These are phyloP conservation scores for Eristalinus aeneus DNA, from an alignment of 2,888 invertebrate species.

Conservation along the genomic window DNA sequence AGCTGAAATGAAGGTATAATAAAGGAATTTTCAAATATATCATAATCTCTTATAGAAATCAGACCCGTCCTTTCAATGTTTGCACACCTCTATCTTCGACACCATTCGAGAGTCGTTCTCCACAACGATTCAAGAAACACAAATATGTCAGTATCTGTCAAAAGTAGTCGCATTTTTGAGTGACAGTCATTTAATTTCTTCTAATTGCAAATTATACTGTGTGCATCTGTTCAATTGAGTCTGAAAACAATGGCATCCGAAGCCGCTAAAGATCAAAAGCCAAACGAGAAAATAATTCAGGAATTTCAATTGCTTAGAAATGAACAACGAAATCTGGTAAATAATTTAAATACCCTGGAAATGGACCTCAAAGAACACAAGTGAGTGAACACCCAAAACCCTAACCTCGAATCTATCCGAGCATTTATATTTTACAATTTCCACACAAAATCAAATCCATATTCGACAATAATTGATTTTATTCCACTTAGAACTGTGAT, in stretches of 20 bases:
- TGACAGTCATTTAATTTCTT: conserved; percentile 38
- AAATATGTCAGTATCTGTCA: conserved; percentile 18
- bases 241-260: conserved; percentile 77
- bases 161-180: conserved; percentile 20
- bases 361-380: conserved; percentile 98
- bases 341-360: conserved; percentile 95
- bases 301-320: conserved; percentile 93
- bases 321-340: conserved; percentile 92
- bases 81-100: neutral
- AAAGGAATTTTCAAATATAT: no score
- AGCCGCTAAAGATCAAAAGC: conserved; percentile 76
- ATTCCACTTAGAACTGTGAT: conserved; percentile 90
- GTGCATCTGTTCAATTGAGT: conserved; percentile 64
- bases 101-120: conserved; percentile 28
- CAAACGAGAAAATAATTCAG: conserved; percentile 90
- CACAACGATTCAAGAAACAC: neutral
- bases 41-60: no score
- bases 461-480: conserved; percentile 19
- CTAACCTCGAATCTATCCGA: conserved; percentile 64
- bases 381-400: conserved; percentile 82
- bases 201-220: conserved; percentile 52
- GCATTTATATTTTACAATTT: neutral
- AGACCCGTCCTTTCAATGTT: neutral
- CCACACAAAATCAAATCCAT: conserved; percentile 8
- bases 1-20: no score